Evolutionary conservation across 2,888 invertebrate species (phyloP), one percentile per base, ranked within the genome.

Genomic region (Drosophila suboccidentalis): DNA sequence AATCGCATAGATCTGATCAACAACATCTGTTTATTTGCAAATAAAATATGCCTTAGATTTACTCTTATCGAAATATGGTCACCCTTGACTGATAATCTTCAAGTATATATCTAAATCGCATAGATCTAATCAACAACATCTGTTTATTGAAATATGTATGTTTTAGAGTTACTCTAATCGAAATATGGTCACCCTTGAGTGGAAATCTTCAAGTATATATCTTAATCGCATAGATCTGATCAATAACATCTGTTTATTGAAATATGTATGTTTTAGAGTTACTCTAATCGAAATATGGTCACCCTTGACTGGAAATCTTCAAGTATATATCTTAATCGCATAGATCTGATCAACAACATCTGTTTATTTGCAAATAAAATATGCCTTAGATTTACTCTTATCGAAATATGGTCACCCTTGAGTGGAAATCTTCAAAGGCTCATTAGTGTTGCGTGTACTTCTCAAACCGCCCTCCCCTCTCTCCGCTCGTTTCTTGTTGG

Each of bases 381-480:
- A 54, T 54, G 54, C n/a, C n/a, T n/a, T 39, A 11, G 26, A 39
- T 53, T 26, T 38, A 22, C 15, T 13, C 2, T 22, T 2, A 6
- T 5, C 5, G 32, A 32, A 41, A 54, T 17, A 54, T 54, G 54
- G 44, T 57, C 55, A 57, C 55, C 44, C 55, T 46, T 44, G 44
- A 57, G 3, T 44, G 55, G 22, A 44, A 44, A 22, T 57, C 15
- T 34, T 44, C 38, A 17, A 8, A 38, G 38, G 17, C n/a, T 54
- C 46, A 55, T 62, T 46, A 46, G 32, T 19, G 5, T 64, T 44
- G 46, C 51, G n/a, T 39, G 32, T 53, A 66, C 43, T 59, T 22
- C 19, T 32, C 13, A n/a, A 77, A 41, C 61, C 11, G 15, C 57
- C 78, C 59, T 34, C 41, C 11, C n/a, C 19, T 2, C 19, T 19